Evolutionary conservation across 2,113 vertebrate species (phyloP), one percentile per base, ranked within the genome.

Genomic region (Microcebus murinus): DNA sequence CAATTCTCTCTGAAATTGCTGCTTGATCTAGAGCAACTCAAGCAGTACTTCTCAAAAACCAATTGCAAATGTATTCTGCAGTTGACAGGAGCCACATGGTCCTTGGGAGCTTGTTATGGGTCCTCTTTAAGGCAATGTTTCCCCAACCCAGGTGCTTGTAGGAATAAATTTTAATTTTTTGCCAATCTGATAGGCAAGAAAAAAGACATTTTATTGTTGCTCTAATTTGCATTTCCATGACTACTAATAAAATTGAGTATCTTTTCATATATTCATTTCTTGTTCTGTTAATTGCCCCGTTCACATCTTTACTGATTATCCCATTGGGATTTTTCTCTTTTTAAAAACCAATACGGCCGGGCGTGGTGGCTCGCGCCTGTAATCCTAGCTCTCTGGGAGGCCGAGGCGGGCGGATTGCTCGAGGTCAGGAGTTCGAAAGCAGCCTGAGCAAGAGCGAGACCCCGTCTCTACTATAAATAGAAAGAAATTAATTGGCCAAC

Each of bases 161-260:
- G 88, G 36, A 67, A 57, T n/a, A 34, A 61, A 42, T 74, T 34
- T 57, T 88, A 48, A 77, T 82, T 87, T 77, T 77, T 88, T 95
- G 42, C 29, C 85, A 76, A 48, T 73, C 10, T 91, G 77, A 83
- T 67, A 25, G 48, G 39, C 17, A 80, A 50, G 39, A 29, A 34
- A 34, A 34, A 48, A 21, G 42, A 15, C 12, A 55, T 74, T 79
- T 90, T 93, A 29, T 36, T 70, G 15, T 92, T 77, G 23, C 29
- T 93, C 21, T 93, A 73, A 81, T 52, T 93, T 96, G 42, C 63
- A 79, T 57, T 88, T 85, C n/a, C 18, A 36, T 91, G 71, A 91
- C 34, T 67, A 25, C 39, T 84, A 84, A 55, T 77, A n/a, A 90
- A 25, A 6, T 61, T 92, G 70, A 42, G 6, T 93, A 57, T 57